Conservation (phyloP, 1,140 invertebrate species). For the Anastrepha ludens region DNA sequence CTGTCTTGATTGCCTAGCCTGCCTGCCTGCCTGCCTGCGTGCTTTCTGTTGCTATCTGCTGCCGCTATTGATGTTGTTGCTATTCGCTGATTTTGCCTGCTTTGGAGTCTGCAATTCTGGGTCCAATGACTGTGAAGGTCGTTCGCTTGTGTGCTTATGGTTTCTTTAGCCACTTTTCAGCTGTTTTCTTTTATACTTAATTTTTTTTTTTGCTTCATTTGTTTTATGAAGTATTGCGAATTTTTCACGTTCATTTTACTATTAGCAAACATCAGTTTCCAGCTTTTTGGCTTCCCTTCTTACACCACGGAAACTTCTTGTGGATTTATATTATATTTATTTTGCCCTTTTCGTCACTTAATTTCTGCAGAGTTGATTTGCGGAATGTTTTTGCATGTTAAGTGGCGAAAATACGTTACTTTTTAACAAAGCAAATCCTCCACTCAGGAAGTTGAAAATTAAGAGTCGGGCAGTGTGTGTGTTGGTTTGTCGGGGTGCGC, state of each 20-base stretch:
- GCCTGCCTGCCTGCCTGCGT: not conserved
- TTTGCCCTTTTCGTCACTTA: not conserved
- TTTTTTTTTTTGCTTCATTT: not conserved
- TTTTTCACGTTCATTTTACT: constrained; percentile 26
- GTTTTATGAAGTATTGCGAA: not conserved
- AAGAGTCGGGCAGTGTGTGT: not conserved
- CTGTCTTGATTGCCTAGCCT: not conserved
- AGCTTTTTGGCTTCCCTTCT: not conserved
- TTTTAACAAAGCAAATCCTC: constrained; percentile 33
- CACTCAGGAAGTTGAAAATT: constrained; percentile 47
- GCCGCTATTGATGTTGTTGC: not conserved
- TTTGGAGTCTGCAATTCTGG: constrained; percentile 33
- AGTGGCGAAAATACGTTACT: constrained; percentile 41
- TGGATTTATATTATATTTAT: not conserved
- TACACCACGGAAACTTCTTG: not conserved
- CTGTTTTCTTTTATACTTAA: constrained; percentile 44
- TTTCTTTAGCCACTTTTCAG: constrained; percentile 53
- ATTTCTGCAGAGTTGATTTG: constrained; percentile 23
- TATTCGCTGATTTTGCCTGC: not conserved
- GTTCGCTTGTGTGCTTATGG: constrained; percentile 56
- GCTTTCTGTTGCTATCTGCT: not conserved
- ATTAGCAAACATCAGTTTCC: not conserved
- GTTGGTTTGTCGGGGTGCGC: not conserved
- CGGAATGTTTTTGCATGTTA: constrained; percentile 39
- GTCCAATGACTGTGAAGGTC: constrained; percentile 57